Evolutionary conservation across 2,113 vertebrate species (phyloP).

Genomic region (Ginglymostoma cirratum): DNA sequence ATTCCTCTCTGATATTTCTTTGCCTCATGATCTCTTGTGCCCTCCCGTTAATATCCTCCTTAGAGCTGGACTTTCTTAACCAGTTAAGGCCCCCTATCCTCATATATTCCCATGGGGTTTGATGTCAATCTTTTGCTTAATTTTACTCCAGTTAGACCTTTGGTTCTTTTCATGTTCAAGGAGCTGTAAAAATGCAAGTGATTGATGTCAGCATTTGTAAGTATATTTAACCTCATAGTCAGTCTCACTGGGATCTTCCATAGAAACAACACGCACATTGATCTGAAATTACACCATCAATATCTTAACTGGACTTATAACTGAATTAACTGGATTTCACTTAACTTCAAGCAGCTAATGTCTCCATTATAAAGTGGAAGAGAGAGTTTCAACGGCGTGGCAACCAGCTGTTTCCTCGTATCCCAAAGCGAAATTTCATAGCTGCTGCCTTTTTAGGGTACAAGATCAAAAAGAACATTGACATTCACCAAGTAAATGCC

Average conservation of each 20-base stretch:
- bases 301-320: background rate
- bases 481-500: no score
- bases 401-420: background rate
- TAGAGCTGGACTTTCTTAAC: background rate
- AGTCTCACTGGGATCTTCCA: background rate
- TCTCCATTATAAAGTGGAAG: background rate
- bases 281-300: background rate
- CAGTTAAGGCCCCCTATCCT: background rate
- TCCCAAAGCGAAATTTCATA: background rate
- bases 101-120: background rate
- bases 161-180: background rate
- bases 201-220: background rate
- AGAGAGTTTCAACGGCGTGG: background rate
- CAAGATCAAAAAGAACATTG: no score
- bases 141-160: background rate
- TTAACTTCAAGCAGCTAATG: background rate
- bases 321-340: background rate
- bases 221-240: background rate
- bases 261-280: background rate
- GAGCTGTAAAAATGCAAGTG: background rate
- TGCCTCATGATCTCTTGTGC: background rate
- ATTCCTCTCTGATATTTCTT: background rate
- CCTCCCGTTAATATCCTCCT: background rate
- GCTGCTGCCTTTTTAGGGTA: background rate
- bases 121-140: background rate